phyloP scores from a whole-genome alignment of 2,888 invertebrate species.

The Bellardia pandia region DNA sequence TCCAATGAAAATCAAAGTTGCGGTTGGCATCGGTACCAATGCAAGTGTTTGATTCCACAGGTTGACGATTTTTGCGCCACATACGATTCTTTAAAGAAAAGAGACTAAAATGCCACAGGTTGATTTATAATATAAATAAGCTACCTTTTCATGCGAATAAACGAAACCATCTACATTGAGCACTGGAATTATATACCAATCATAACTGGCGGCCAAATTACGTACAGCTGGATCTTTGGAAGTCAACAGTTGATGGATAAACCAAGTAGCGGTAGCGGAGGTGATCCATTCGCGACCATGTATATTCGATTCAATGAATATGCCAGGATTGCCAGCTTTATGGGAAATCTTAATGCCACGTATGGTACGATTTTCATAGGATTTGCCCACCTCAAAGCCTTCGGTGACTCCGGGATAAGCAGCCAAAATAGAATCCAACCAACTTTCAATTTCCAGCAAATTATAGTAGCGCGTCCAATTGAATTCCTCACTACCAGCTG shows the following conservation, averaged over 20 bases:
- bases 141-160: conserved; percentile 87
- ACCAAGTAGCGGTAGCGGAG: conserved; percentile 88
- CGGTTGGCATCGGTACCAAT: conserved; percentile 80
- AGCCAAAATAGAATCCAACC: conserved; percentile 85
- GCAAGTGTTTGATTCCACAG: conserved; percentile 78
- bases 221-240: conserved; percentile 85
- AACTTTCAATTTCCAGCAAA: conserved; percentile 86
- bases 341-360: conserved; percentile 85
- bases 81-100: conserved; percentile 84
- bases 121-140: conserved; percentile 68
- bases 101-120: not conserved
- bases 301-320: conserved; percentile 87
- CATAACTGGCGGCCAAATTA: conserved; percentile 87
- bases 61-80: conserved; percentile 88
- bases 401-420: conserved; percentile 84
- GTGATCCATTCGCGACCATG: conserved; percentile 90
- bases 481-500: conserved; percentile 79
- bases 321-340: conserved; percentile 84
- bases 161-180: conserved; percentile 90
- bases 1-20: conserved; percentile 80
- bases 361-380: conserved; percentile 86
- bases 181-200: conserved; percentile 90
- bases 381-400: conserved; percentile 85
- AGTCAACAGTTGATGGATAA: conserved; percentile 88
- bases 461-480: conserved; percentile 86